These are phyloP conservation scores for Pteropus alecto DNA, from an alignment of 2,113 vertebrate species.

Conservation along the genomic window DNA sequence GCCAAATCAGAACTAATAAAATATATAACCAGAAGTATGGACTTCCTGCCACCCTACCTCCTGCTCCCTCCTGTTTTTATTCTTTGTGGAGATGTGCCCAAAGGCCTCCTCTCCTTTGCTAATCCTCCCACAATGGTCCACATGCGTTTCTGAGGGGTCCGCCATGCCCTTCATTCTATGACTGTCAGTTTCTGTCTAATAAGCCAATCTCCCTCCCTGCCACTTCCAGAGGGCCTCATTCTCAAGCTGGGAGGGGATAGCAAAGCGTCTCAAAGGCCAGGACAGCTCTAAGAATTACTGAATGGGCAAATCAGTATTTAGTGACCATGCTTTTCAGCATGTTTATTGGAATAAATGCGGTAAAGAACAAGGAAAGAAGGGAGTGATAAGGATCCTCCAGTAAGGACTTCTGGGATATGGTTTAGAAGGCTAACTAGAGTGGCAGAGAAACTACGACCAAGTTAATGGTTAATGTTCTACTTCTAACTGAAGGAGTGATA, in stretches of 20 bases:
- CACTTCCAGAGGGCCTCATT: constrained; percentile 50
- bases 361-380: neutral
- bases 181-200: constrained; percentile 71
- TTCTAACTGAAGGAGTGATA: neutral
- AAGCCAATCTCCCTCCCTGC: constrained; percentile 38
- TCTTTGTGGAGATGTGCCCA: constrained; percentile 77
- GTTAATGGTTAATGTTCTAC: neutral
- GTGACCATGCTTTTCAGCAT: constrained; percentile 37
- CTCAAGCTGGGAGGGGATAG: constrained; percentile 49
- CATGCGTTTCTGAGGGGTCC: constrained; percentile 70
- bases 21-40: constrained; percentile 77
- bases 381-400: neutral
- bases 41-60: constrained; percentile 37
- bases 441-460: neutral
- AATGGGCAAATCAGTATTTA: constrained; percentile 46
- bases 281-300: constrained; percentile 46
- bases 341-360: neutral
- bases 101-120: constrained; percentile 68
- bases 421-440: neutral
- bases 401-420: neutral
- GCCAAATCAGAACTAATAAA: constrained; percentile 77
- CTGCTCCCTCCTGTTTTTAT: neutral
- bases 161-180: constrained; percentile 58
- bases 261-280: constrained; percentile 44
- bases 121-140: constrained; percentile 75